These are phyloP conservation scores for Chorisops tibialis DNA, from an alignment of 2,888 invertebrate species.

Conservation along the genomic window DNA sequence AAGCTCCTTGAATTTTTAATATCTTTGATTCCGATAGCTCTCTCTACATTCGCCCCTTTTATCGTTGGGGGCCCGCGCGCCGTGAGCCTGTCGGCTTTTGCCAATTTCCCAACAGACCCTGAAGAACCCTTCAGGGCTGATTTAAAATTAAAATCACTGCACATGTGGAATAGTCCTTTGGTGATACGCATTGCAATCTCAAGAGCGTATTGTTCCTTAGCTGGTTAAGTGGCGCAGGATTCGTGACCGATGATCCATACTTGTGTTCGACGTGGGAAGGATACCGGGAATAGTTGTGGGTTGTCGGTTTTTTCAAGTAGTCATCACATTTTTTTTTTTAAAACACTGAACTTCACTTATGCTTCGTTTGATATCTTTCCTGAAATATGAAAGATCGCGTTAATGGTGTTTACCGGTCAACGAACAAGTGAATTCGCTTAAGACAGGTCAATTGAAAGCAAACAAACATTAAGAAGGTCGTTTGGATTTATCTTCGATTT, in stretches of 20 bases:
- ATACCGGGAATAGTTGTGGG: no score
- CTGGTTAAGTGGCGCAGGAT: slow-evolving; percentile 12
- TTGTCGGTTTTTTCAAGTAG: slow-evolving; percentile 11
- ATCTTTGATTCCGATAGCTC: neutral
- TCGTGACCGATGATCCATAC: neutral
- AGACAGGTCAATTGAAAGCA: no score
- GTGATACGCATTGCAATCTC: slow-evolving; percentile 13
- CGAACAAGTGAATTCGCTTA: no score
- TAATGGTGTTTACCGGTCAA: no score
- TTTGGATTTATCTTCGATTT: no score
- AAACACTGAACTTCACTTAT: no score
- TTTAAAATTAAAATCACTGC: slow-evolving; percentile 31
- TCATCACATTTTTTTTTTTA: neutral
- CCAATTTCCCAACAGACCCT: slow-evolving; percentile 26
- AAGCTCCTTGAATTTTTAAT: slow-evolving; percentile 19
- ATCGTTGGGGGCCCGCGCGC: neutral
- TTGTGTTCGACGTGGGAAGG: slow-evolving; percentile 12
- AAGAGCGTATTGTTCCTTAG: slow-evolving; percentile 12
- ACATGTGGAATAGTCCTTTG: slow-evolving; percentile 30
- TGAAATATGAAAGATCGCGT: no score
- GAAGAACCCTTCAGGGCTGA: slow-evolving; percentile 27
- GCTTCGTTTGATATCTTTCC: no score
- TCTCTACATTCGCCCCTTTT: neutral
- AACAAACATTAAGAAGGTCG: no score
- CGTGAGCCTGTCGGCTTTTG: no score